Conservation (phyloP, 2,888 invertebrate species). For the Seladonia tumulorum region DNA sequence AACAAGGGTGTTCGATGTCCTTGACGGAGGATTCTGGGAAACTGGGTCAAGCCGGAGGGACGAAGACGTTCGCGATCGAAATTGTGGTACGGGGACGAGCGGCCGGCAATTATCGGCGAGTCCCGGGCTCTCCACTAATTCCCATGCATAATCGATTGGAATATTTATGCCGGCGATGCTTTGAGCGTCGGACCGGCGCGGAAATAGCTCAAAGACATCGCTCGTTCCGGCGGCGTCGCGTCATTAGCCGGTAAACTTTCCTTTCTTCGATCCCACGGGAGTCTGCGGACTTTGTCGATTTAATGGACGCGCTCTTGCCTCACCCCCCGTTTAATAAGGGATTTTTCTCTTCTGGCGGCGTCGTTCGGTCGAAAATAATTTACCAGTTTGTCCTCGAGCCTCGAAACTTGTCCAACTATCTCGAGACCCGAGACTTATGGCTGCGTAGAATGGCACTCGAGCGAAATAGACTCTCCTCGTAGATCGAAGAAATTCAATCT, state of each 20-base stretch:
- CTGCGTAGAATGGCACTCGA: not conserved
- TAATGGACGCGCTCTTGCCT: conserved; percentile 51
- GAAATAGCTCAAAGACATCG: conserved; percentile 42
- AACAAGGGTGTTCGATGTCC: not conserved
- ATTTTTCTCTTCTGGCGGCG: conserved; percentile 21
- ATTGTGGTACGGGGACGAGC: not conserved
- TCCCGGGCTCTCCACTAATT: conserved; percentile 16
- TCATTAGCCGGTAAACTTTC: conserved; percentile 70
- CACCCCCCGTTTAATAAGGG: conserved; percentile 53
- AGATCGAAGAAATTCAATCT: not conserved
- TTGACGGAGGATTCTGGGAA: not conserved
- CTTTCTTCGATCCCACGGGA: conserved; percentile 49
- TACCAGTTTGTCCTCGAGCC: conserved; percentile 36
- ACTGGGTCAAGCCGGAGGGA: not conserved
- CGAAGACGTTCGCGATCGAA: not conserved
- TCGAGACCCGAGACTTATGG: not conserved
- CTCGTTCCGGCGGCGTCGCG: conserved; percentile 59
- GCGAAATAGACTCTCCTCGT: not conserved
- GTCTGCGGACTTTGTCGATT: conserved; percentile 66
- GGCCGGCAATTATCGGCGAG: conserved; percentile 16
- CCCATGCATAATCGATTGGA: conserved; percentile 15
- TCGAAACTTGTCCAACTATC: conserved; percentile 21
- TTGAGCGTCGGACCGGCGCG: not conserved
- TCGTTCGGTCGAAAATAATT: conserved; percentile 51
- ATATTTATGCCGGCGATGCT: conserved; percentile 48